A percentile compares a stretch with the other conserved stretches of the same genome.
These are phyloP conservation scores for Antrozous pallidus DNA, from an alignment of 2,797 vertebrate genomes.

Conservation along the genomic window DNA sequence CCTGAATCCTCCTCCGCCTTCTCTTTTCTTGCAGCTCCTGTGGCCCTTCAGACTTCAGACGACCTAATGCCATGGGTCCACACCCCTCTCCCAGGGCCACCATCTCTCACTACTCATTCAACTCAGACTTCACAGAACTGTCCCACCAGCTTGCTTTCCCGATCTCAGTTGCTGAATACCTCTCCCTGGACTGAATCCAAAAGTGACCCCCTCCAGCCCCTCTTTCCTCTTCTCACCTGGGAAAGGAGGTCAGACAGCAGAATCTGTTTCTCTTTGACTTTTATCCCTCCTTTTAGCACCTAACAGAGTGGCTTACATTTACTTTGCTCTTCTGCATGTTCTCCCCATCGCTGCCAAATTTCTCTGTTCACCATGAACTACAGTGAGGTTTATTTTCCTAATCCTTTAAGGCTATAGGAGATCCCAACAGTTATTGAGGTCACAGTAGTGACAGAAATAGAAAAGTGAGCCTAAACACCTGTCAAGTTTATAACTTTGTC, in stretches of 20 bases:
- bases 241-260: background rate
- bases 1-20: background rate
- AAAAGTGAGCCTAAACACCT: constrained; percentile 58
- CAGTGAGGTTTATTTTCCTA: constrained; percentile 44
- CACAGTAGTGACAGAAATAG: constrained; percentile 63
- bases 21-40: background rate
- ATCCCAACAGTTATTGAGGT: constrained; percentile 61
- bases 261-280: background rate
- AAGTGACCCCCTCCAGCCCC: background rate
- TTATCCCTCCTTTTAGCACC: constrained; percentile 23
- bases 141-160: background rate
- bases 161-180: background rate
- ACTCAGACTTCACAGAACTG: background rate
- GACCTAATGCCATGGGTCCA: background rate
- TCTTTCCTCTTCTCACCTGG: background rate
- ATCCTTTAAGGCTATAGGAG: constrained; percentile 57
- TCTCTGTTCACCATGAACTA: constrained; percentile 21
- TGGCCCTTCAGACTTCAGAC: background rate
- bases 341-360: background rate
- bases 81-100: background rate
- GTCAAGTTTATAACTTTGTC: constrained; percentile 55
- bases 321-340: background rate
- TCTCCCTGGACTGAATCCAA: background rate
- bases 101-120: background rate
- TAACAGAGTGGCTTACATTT: background rate